Base-by-base conservation (phyloP, 2,113 vertebrate species). In the Lontra canadensis region DNA sequence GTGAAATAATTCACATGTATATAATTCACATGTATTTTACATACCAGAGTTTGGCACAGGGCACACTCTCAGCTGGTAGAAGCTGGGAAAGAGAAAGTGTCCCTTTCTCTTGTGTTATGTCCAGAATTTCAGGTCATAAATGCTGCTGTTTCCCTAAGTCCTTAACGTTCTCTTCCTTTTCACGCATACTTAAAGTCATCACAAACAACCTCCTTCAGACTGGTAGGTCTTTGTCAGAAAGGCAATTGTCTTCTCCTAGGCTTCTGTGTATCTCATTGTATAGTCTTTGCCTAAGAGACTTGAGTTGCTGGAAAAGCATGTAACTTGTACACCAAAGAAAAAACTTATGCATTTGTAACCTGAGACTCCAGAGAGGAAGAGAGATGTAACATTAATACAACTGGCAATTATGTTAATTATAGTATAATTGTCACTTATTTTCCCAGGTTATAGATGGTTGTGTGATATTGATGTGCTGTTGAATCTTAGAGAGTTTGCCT, bases 331-430 rank as follows among this genome's bases (percentile, higher is more conserved):
- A 71, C 14, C 31, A 96, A 69, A 84, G 26, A 84, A 52, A 88
- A 44, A 76, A 84, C 88, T 96, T 55, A 95, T 42, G 11, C 3
- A 29, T 73, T 82, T 91, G 42, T 44, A 36, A 95, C 29, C n/a
- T 29, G 36, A 84, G 42, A 42, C 18, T 44, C 31, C 7, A 23
- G 7, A 12, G 52, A 31, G 31, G 14, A 14, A 49, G n/a, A 80
- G 13, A 26, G 12, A 71, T 76, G 4, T 8, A 84, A 65, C 71
- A 42, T 57, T 80, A 85, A 67, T 78, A 8, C 52, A 88, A 88
- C 31, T 95, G 44, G 29, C 47, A 92, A 82, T 92, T 95, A 88
- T 44, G 29, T 20, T 90, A 67, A 96, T 74, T 79, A 90, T 7
- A 31, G 7, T 52, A 59, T 79, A 71, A 76, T 81, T 90, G 49